Conservation (phyloP, 2,888 invertebrate species). For the Heterodera filipjevi region DNA sequence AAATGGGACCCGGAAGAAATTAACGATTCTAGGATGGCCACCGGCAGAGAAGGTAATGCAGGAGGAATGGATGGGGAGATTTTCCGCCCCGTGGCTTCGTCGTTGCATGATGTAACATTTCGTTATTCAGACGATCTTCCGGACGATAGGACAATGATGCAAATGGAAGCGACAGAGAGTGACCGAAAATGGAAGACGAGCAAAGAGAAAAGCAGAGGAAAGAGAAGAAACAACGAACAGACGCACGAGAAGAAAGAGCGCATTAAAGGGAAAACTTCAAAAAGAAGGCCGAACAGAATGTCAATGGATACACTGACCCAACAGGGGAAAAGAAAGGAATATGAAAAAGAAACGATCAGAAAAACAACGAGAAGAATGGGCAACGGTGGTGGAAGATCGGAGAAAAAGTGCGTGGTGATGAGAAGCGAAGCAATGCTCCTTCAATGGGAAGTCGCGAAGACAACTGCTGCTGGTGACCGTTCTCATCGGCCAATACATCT, state of each 20-base stretch:
- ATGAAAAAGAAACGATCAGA: background rate
- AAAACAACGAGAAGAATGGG: background rate
- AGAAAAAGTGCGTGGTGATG: background rate
- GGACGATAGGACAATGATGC: constrained; percentile 9
- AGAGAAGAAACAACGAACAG: background rate
- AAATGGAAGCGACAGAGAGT: background rate
- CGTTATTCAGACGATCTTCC: background rate
- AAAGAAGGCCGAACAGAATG: background rate
- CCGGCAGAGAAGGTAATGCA: background rate
- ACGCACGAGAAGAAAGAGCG: background rate
- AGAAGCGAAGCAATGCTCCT: background rate
- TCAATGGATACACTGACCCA: background rate
- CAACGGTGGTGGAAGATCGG: background rate
- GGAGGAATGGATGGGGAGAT: background rate
- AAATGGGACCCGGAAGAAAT: background rate
- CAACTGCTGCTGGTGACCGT: background rate
- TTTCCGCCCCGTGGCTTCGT: too few relatives aligned
- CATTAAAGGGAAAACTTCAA: background rate
- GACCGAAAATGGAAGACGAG: background rate
- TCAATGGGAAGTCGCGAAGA: too few relatives aligned
- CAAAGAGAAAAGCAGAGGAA: background rate
- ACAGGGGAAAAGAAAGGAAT: background rate
- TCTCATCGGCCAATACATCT: background rate
- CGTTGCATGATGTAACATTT: background rate
- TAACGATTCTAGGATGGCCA: background rate